Evolutionary conservation across 2,113 vertebrate species (phyloP), one percentile per base, ranked within the genome.

Genomic region (Lepisosteus osseus): DNA sequence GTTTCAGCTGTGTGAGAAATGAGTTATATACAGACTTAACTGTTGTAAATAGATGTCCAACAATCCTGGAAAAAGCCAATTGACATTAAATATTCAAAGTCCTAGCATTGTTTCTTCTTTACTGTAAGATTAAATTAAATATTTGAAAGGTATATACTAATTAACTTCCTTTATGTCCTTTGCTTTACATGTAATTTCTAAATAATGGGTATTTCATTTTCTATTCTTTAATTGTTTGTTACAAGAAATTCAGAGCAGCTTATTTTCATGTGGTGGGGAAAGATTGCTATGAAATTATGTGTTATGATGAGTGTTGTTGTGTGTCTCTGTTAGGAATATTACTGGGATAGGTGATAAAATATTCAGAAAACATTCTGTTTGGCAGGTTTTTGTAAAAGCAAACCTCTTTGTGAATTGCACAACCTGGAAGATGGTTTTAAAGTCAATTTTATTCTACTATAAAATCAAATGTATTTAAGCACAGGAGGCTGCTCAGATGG

Each of bases 361-460:
- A 9, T 29, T 40, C 72, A 62, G 56, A 68, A 29, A 61, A 62
- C 5, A 29, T 51, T 41, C 29, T 63, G 14, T 15, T 3, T 51
- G 13, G 8, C n/a, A 40, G 55, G 14, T 73, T 61, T n/a, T 2
- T 42, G 66, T 9, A 12, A 4, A 9, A 61, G 51, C 11, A n/a
- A 64, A 57, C 8, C n/a, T 75, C 61, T 78, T 66, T 77, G 82
- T 82, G 83, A 79, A 69, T 71, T 78, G 72, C 81, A 81, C 71
- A 79, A 72, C 73, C 80, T 73, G 70, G 75, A 80, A 81, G 74
- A 79, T 74, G 68, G 76, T 79, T 79, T 81, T 72, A 75, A 72
- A 85, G 85, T 87, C 78, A 82, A 71, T 80, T 72, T 74, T 71
- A 74, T 84, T 76, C 82, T 77, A 76, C 79, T 82, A 78, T 78